Evolutionary conservation across 2,113 vertebrate species (phyloP), one percentile per base, ranked within the genome.

Genomic region (Caranx ignobilis): DNA sequence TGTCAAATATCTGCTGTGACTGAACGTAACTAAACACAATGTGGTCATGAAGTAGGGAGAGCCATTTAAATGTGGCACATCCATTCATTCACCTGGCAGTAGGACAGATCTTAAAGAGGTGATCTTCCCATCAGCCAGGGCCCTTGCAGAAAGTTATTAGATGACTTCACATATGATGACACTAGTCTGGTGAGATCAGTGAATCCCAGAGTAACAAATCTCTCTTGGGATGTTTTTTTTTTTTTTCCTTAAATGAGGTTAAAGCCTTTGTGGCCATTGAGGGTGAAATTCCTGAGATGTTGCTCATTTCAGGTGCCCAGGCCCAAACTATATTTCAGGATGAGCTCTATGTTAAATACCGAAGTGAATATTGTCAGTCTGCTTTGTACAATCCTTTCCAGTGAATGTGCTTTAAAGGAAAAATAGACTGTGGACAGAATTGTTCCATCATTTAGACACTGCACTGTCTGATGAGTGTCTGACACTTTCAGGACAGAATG

Each of bases 401-500:
- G 11, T 57, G 48, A 61, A 6, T 55, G 16, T 31, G 12, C 6
- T 66, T 12, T 52, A 1, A 7, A 48, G 39, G 6, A 41, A 41
- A 35, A 68, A 35, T 26, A 35, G 2, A 21, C 21, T 26, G 4
- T 70, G 32, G 73, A 70, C 32, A 50, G 4, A 80, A 63, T 43
- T 55, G 5, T 72, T 76, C 50, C 64, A 59, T 72, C 77, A 82
- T 70, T 82, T 39, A 47, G 35, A 84, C 41, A 18, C 21, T 0
- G 31, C 16, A 47, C 4, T 69, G 41, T 39, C 34, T 87, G 69
- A 86, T 81, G 77, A 78, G 52, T 39, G 62, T 79, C 48, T 57
- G 77, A 81, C 59, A 76, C 75, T 89, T 76, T 83, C 10, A 15
- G 50, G 74, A 60, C 41, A 70, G 34, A 91, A 73, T 80, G 57